Conservation (phyloP, 1,140 invertebrate genomes). For the Cydia fagiglandana region DNA sequence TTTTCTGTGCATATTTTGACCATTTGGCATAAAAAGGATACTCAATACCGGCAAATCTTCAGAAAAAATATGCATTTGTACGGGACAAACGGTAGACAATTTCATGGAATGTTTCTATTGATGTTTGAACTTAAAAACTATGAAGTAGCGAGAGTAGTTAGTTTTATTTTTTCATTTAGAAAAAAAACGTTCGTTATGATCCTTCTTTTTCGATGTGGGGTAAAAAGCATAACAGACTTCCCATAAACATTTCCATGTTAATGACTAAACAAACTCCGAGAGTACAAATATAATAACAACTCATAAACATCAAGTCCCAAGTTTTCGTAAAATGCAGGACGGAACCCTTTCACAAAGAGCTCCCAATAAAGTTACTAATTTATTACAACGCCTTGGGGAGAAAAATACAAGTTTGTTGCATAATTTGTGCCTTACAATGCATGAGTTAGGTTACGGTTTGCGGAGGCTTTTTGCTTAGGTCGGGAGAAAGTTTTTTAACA, state of each 20-base stretch:
- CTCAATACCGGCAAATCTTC: too few species aligned
- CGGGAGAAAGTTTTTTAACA: background rate
- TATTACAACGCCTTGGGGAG: conserved; percentile 10
- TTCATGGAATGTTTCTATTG: too few species aligned
- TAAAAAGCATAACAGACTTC: background rate
- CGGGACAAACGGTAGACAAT: too few species aligned
- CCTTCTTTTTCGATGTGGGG: too few species aligned
- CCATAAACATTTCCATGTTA: background rate
- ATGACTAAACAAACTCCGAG: background rate
- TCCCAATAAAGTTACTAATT: conserved; percentile 14
- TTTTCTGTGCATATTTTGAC: too few species aligned
- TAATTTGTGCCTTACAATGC: conserved; percentile 14
- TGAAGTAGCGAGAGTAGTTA: too few species aligned
- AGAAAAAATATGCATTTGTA: too few species aligned
- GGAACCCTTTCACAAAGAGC: background rate
- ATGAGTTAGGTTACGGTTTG: conserved; percentile 2
- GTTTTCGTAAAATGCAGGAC: background rate
- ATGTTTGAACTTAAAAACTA: too few species aligned
- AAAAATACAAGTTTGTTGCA: conserved; percentile 19
- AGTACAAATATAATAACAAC: background rate
- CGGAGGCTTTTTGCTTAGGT: background rate
- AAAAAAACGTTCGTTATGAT: too few species aligned
- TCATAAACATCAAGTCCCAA: background rate
- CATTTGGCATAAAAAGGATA: too few species aligned
- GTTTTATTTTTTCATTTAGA: too few species aligned